Percentiles rank a stretch among this genome's conserved stretches.
Evolutionary conservation across 1,140 invertebrate species (phyloP).

Genomic region (Drosophila lowei): DNA sequence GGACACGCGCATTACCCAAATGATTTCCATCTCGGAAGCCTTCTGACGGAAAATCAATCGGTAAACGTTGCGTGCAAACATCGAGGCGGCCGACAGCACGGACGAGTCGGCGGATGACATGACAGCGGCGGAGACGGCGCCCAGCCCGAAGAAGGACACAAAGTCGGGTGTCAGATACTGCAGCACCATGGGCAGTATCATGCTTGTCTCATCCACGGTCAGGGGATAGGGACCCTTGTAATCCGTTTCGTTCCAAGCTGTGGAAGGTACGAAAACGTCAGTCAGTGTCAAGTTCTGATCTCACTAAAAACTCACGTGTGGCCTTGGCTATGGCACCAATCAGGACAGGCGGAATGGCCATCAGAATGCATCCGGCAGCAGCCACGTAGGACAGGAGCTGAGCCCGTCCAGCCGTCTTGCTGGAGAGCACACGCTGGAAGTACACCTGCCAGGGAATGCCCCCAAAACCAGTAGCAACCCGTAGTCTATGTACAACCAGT

Average conservation of each 20-base stretch:
- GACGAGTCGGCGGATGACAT: conserved; percentile 99
- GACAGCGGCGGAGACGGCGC: conserved; percentile 98
- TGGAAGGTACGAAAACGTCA: background rate
- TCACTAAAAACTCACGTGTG: conserved; percentile 88
- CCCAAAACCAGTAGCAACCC: conserved; percentile 96
- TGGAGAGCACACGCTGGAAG: conserved; percentile 98
- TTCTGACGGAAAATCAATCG: conserved; percentile 97
- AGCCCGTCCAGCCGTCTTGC: conserved; percentile 95
- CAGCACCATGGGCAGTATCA: conserved; percentile 98
- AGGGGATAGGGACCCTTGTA: conserved; percentile 90
- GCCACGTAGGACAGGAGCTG: conserved; percentile 98
- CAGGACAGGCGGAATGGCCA: conserved; percentile 97
- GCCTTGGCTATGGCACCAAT: conserved; percentile 98
- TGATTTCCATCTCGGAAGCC: conserved; percentile 97
- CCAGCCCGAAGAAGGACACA: conserved; percentile 97
- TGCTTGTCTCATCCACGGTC: conserved; percentile 91
- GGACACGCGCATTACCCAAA: conserved; percentile 97
- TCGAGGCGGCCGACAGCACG: conserved; percentile 97
- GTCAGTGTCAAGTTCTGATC: background rate
- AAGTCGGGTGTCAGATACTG: conserved; percentile 97
- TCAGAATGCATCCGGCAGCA: conserved; percentile 96
- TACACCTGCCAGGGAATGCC: conserved; percentile 99
- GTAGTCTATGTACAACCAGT: conserved; percentile 95
- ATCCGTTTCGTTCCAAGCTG: conserved; percentile 96
- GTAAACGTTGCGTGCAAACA: conserved; percentile 99